Conservation (phyloP, 2,797 vertebrate genomes). For the Telmatherina bonti region DNA sequence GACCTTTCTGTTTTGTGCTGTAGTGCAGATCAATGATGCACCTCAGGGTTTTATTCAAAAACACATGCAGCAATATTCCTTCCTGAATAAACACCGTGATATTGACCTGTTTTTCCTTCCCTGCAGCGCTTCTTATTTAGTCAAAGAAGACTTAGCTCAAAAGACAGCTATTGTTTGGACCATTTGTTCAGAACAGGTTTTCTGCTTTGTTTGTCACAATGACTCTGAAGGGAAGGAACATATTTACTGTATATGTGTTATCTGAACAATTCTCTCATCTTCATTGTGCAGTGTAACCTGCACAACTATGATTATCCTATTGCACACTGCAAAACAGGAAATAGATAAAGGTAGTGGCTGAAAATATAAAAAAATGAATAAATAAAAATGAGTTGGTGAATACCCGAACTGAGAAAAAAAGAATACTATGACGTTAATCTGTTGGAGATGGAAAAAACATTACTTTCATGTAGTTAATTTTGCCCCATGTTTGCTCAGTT, state of each 20-base stretch:
- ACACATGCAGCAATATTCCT: constrained; percentile 78
- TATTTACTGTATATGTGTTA: too few relatives aligned
- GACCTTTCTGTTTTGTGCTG: constrained; percentile 68
- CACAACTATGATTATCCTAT: too few relatives aligned
- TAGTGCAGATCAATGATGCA: constrained; percentile 80
- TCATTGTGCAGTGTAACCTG: background rate
- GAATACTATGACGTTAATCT: background rate
- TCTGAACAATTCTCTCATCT: background rate
- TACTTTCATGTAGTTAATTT: background rate
- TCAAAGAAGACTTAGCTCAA: constrained; percentile 66
- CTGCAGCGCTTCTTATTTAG: constrained; percentile 74
- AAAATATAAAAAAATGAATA: background rate
- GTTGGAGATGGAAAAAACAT: background rate
- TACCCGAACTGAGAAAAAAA: too few relatives aligned
- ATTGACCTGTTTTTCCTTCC: constrained; percentile 81
- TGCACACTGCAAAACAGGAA: too few relatives aligned
- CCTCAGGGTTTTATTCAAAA: constrained; percentile 78
- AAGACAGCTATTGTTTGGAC: constrained; percentile 64
- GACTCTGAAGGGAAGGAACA: constrained; percentile 22
- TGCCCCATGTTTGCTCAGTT: background rate
- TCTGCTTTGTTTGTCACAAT: constrained; percentile 36
- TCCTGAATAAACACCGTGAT: constrained; percentile 74
- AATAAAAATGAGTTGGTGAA: background rate
- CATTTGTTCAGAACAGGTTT: constrained; percentile 55
- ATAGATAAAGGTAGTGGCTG: too few relatives aligned